Evolutionary conservation across 2,113 vertebrate species (phyloP).

Genomic region (Oenanthe oenanthe): DNA sequence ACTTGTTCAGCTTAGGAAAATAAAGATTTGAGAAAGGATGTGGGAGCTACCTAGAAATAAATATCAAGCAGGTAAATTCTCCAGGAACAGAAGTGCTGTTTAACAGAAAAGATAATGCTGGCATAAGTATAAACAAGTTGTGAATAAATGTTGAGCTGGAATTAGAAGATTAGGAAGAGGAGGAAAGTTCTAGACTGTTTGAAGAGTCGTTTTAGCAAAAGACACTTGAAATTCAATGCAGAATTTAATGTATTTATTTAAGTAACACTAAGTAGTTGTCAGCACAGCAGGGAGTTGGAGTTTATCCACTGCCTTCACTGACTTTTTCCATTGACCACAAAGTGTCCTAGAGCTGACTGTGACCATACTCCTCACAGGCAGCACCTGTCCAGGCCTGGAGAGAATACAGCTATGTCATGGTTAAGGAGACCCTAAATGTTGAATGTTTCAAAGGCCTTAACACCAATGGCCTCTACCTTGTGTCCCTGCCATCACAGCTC

Average conservation of each 20-base stretch:
- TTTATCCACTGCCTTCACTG: neutral
- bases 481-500: neutral
- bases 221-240: neutral
- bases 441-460: neutral
- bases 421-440: neutral
- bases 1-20: neutral
- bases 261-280: neutral
- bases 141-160: neutral
- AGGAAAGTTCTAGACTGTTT: neutral
- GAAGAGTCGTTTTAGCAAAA: neutral
- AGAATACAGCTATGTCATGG: rapidly evolving
- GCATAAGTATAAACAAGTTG: neutral
- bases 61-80: neutral
- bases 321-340: neutral
- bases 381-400: neutral
- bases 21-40: neutral
- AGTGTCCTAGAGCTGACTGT: neutral
- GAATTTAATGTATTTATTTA: neutral
- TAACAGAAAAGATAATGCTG: neutral
- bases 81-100: neutral
- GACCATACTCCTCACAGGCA: neutral
- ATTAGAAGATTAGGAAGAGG: neutral
- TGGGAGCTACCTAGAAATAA: neutral
- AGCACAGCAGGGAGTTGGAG: neutral
- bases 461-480: neutral